Evolutionary conservation across 1,140 invertebrate species (phyloP), one percentile per base, ranked within the genome.

Genomic region (Panagrolaimus sp.): DNA sequence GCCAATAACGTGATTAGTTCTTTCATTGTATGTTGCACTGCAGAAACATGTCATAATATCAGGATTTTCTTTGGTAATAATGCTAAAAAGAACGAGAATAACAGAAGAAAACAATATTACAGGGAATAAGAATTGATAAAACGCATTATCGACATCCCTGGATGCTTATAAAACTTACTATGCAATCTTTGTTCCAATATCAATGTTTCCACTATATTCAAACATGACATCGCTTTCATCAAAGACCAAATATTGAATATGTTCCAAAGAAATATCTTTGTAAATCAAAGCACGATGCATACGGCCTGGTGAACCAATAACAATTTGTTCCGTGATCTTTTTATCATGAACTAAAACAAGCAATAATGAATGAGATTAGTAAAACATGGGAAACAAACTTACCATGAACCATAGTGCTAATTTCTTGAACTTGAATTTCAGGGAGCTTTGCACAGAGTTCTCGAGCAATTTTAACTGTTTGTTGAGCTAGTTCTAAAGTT

Each of bases 181-280:
- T 92, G 86, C 97, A 94, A 1, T 95, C 95, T 86, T 97, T 93
- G 24, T 91, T 91, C 24, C 91, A 38, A 38, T 38, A 38, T 38
- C 32, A 38, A 38, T 38, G 32, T 38, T 38, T 4, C 32, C 32
- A 4, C 7, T 2, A 21, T 91, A 91, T 24, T 91, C 91, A 78
- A 99, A 96, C 95, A 99, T 98, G 0, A 98, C 93, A 86, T 98
- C 96, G 8, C 95, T 96, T 87, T 98, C 96, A 84, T 98, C 96
- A 65, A 98, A 86, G 2, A 98, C 94, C 87, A 98, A 98, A 0
- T 96, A 93, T 55, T 85, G 87, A 63, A 98, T 90, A 85, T 94
- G 91, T 73, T 85, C 89, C 58, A 95, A 85, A 84, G 94, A 91
- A 84, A 98, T 93, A 76, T 90, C 89, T 94, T 95, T 0, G 90